Base-by-base conservation (phyloP, 2,888 invertebrate species). In the Sceliomorpha sp. region DNA sequence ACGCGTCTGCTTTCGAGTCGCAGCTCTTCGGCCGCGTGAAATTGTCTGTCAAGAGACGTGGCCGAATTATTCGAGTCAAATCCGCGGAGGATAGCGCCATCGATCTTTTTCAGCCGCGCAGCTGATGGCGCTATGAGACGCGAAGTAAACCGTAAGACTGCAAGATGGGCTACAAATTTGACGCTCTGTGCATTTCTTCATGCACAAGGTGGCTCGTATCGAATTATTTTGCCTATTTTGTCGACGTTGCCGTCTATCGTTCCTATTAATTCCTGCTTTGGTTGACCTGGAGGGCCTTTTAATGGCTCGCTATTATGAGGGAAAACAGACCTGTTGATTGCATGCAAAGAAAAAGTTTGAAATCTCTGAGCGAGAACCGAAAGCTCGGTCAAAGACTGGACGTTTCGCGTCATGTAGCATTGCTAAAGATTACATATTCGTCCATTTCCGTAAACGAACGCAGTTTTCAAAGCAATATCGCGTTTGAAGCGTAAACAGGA, bases 21-120 rank as follows among this genome's bases (percentile, higher is more conserved):
- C 34, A 40, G 37, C 31, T 58, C 47, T 51, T 26, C 47, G 36
- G 53, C 47, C 51, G 58, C 66, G 58, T 59, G 66, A 66, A 66
- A 66, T 66, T 66, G 53, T 66, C 66, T 66, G 59, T 48, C 51
- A 59, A 34, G 34, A 36, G 15, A 12, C 24, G 31, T 36, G 12
- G 12, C 26, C 36, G 17, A 29, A 27, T n/a, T 47, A 42, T 64
- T 51, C 45, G 27, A 45, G 27, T 27, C 15, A 53, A 59, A 42
- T 42, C 44, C 53, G 29, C 42, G 34, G 47, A 48, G 40, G 48
- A 50, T 34, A 24, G 27, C 12, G 37, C 26, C 50, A 62, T 51
- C 42, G 51, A 62, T 40, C 66, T 67, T 20, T 36, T 45, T 24
- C 32, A 13, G 27, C 58, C 44, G 2, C 53, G 2, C 12, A 8